Conservation (phyloP, 37 sponge, comb jelly and placozoan genomes). For the Spongia lamella region DNA sequence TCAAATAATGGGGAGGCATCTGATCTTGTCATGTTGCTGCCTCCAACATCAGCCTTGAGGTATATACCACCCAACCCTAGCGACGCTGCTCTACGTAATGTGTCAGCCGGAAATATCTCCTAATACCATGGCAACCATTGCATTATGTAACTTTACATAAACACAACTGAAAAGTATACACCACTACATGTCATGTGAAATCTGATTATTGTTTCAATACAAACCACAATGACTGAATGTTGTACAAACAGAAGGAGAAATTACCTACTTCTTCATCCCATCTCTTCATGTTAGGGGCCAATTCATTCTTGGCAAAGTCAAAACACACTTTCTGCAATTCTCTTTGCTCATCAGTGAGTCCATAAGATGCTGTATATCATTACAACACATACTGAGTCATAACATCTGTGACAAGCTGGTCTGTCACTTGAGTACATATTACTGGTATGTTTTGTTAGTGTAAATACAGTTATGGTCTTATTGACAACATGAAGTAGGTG, state of each 20-base stretch:
- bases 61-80: conserved; percentile 92
- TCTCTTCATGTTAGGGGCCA: conserved; percentile 66
- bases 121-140: background rate
- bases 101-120: conserved; percentile 90
- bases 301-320: conserved; percentile 82
- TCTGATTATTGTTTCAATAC: background rate
- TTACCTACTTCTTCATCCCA: conserved; percentile 95
- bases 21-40: conserved; percentile 76
- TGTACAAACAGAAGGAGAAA: too few species aligned
- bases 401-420: too few species aligned
- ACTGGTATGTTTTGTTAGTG: too few species aligned
- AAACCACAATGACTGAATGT: too few species aligned
- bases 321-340: conserved; percentile 74
- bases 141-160: too few species aligned
- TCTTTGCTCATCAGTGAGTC: conserved; percentile 72
- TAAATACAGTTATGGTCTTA: too few species aligned
- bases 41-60: conserved; percentile 73
- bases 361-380: conserved; percentile 50
- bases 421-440: too few species aligned
- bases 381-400: too few species aligned
- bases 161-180: background rate
- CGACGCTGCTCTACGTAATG: conserved; percentile 76
- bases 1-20: conserved; percentile 93
- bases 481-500: too few species aligned
- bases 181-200: background rate